Evolutionary conservation across 2,888 invertebrate species (phyloP).

Genomic region (Sinotaia quadrata): DNA sequence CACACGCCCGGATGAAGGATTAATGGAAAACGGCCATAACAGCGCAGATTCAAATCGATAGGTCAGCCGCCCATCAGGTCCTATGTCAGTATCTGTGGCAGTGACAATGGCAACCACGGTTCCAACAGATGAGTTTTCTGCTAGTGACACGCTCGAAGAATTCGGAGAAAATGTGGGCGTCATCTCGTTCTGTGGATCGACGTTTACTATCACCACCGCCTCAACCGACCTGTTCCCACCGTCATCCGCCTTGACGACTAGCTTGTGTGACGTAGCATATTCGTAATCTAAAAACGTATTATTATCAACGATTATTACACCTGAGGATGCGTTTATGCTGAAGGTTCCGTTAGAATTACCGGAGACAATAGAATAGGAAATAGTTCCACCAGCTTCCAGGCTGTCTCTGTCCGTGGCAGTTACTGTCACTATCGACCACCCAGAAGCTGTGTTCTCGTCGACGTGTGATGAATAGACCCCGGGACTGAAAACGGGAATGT

Average conservation of each 20-base stretch:
- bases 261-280: conserved; percentile 36
- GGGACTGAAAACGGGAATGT: conserved; percentile 54
- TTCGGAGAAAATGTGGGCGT: conserved; percentile 44
- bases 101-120: conserved; percentile 44
- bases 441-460: conserved; percentile 45
- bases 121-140: conserved; percentile 38
- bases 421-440: conserved; percentile 42
- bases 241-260: conserved; percentile 48
- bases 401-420: conserved; percentile 54
- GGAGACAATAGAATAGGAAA: conserved; percentile 48
- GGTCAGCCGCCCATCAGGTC: conserved; percentile 45
- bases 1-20: conserved; percentile 43
- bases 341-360: conserved; percentile 45
- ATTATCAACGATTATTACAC: conserved; percentile 29
- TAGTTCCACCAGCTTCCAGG: conserved; percentile 39
- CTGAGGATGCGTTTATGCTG: conserved; percentile 22
- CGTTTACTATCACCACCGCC: conserved; percentile 41
- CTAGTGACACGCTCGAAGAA: conserved; percentile 30
- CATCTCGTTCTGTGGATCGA: conserved; percentile 49
- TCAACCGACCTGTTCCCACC: conserved; percentile 37
- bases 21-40: conserved; percentile 40
- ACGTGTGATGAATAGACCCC: conserved; percentile 46
- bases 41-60: conserved; percentile 47
- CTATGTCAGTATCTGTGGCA: conserved; percentile 50
- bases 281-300: conserved; percentile 52